Conservation (phyloP, 2,797 vertebrate species). For the Falco columbarius region DNA sequence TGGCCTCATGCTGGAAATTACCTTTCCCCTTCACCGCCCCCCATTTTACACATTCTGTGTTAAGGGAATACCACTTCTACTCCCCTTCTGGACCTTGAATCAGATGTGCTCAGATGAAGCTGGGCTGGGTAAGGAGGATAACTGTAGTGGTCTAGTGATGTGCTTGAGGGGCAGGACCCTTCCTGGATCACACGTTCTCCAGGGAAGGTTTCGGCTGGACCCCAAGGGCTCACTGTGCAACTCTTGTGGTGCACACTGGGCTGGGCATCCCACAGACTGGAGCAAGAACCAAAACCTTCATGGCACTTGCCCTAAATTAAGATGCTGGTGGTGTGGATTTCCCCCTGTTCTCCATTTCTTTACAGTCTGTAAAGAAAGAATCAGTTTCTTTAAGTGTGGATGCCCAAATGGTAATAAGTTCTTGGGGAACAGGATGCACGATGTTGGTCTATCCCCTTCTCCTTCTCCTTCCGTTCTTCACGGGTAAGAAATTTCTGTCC, state of each 20-base stretch:
- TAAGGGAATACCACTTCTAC: neutral
- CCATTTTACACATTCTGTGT: neutral
- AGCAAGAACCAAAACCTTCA: neutral
- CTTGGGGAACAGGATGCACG: rapidly evolving
- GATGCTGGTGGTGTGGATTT: neutral
- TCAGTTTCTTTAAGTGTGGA: neutral
- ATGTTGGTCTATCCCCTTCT: neutral
- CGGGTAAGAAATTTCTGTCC: neutral
- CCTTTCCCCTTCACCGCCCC: neutral
- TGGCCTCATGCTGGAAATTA: neutral
- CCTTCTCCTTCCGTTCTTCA: neutral
- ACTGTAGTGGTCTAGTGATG: neutral
- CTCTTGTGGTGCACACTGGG: rapidly evolving
- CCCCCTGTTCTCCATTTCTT: neutral
- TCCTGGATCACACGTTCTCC: rapidly evolving
- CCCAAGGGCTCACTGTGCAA: neutral
- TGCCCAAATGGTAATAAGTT: neutral
- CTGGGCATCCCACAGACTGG: neutral
- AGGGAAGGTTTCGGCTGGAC: neutral
- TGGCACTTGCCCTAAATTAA: neutral
- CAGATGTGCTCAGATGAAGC: rapidly evolving
- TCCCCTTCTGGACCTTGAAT: neutral
- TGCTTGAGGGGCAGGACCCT: neutral
- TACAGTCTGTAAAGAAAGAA: neutral
- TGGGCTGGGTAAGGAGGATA: neutral